phyloP scores from a whole-genome alignment of 1,140 invertebrate genomes.

The Drosophila subobscura region DNA sequence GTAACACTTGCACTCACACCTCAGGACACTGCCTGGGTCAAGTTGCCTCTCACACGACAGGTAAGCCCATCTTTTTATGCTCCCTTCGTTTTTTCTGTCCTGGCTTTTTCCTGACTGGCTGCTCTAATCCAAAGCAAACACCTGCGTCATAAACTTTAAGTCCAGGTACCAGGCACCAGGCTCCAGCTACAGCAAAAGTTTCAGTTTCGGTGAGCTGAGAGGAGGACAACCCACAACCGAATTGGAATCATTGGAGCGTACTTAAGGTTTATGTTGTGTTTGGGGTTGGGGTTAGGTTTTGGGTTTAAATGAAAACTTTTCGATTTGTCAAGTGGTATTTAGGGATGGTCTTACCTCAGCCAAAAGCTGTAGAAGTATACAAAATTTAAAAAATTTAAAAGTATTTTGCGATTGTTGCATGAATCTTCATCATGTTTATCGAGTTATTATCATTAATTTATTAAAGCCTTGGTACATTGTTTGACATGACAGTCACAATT shows the following conservation, averaged over 20 bases:
- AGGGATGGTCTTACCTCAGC: slow-evolving; percentile 46
- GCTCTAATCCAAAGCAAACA: slow-evolving; percentile 65
- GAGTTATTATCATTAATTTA: slow-evolving; percentile 76
- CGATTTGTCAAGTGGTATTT: slow-evolving; percentile 61
- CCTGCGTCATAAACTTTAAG: slow-evolving; percentile 78
- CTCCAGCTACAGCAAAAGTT: slow-evolving; percentile 56
- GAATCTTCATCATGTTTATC: slow-evolving; percentile 26
- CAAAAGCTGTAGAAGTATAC: neutral
- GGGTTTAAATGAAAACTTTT: slow-evolving; percentile 60
- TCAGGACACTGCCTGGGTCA: slow-evolving; percentile 3
- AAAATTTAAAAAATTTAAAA: slow-evolving; percentile 7
- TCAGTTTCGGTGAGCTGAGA: slow-evolving; percentile 40
- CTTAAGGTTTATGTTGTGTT: slow-evolving; percentile 48
- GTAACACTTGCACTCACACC: slow-evolving; percentile 28
- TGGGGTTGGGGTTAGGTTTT: slow-evolving; percentile 10
- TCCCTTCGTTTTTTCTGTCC: slow-evolving; percentile 3
- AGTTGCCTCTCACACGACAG: slow-evolving; percentile 30
- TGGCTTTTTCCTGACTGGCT: slow-evolving; percentile 25
- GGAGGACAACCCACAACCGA: slow-evolving; percentile 52
- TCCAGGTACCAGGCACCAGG: slow-evolving; percentile 15
- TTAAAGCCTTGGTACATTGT: slow-evolving; percentile 52
- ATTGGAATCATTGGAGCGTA: slow-evolving; percentile 75
- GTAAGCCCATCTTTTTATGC: slow-evolving; percentile 30
- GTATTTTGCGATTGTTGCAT: neutral
- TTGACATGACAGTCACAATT: slow-evolving; percentile 53